Evolutionary conservation across 2,797 vertebrate species (phyloP), one percentile per base, ranked within the genome.

Genomic region (Rhyacichthys aspro): DNA sequence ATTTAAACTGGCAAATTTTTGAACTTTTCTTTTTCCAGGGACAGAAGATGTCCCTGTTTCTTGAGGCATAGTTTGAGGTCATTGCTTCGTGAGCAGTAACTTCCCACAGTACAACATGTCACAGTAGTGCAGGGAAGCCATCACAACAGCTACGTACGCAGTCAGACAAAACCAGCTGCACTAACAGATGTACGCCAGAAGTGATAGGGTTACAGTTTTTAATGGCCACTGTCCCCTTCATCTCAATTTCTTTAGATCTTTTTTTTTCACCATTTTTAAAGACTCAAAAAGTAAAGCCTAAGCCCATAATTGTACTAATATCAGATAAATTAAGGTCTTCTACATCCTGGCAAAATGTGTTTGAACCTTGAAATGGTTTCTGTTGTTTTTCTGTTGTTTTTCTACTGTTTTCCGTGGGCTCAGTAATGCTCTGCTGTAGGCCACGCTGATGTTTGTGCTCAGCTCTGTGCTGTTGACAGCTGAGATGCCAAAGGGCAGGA

Each of bases 51-150:
- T 61, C 28, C 55, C 55, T 23, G 56, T 66, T 74, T 52, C 53
- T 23, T 67, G 19, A 52, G 59, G 61, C 63, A 45, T 12, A 38
- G 55, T 46, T 71, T 59, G 14, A 55, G 33, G 71, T 72, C 17
- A 23, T 39, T 44, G 58, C 70, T 18, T 9, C 46, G 10, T 14
- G 32, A 50, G 56, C 57, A 68, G 32, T 66, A 66, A 43, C 74
- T 87, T 61, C 81, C 85, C 65, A 82, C 76, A 84, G 74, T 84
- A 59, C 73, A 83, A 59, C 70, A 11, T 82, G 59, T 75, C 74
- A 84, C 70, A 79, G 66, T 62, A 59, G 76, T 69, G 58, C 32
- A 55, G 56, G 61, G 63, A 70, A 75, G 45, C 62, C 59, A 50
- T 74, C 74, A 67, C 72, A 79, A 76, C 70, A 80, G 54, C 55